A percentile compares a stretch with the other conserved stretches of the same genome.
These are phyloP conservation scores for Tribolium freemani DNA, from an alignment of 2,888 invertebrate species.

Conservation along the genomic window DNA sequence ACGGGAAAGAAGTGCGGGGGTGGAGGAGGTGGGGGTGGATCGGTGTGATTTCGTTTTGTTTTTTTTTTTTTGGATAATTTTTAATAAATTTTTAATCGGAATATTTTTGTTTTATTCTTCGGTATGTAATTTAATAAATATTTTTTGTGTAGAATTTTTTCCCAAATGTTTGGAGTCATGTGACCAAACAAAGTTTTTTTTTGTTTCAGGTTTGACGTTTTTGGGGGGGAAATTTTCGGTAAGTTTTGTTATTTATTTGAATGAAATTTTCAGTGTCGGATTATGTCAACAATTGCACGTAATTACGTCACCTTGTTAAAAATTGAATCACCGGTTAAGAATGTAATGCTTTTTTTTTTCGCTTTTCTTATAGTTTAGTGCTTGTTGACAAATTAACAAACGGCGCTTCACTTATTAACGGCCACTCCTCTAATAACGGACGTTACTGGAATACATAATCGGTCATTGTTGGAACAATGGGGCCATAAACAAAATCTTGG, in stretches of 20 bases:
- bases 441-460: slow-evolving; percentile 1
- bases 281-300: slow-evolving; percentile 30
- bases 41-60: neutral
- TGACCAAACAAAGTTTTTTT: neutral
- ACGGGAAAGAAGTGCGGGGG: slow-evolving; percentile 11
- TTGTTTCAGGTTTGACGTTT: slow-evolving; percentile 6
- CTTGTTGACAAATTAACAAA: slow-evolving; percentile 8
- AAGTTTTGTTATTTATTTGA: slow-evolving; percentile 5
- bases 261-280: neutral
- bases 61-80: neutral
- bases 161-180: neutral
- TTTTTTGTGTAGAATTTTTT: neutral
- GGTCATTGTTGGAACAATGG: slow-evolving; percentile 8
- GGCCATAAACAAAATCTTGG: slow-evolving; percentile 6
- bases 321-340: slow-evolving; percentile 35
- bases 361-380: neutral
- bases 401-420: slow-evolving; percentile 1
- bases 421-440: slow-evolving; percentile 11
- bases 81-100: neutral
- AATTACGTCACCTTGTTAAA: slow-evolving; percentile 40
- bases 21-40: neutral
- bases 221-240: slow-evolving; percentile 1
- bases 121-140: neutral
- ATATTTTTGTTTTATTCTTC: neutral
- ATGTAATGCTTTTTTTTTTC: slow-evolving; percentile 8